Percentiles rank a stretch among this genome's conserved stretches.
Evolutionary conservation across 2,888 invertebrate species (phyloP).

Genomic region (Steinernema carpocapsae): DNA sequence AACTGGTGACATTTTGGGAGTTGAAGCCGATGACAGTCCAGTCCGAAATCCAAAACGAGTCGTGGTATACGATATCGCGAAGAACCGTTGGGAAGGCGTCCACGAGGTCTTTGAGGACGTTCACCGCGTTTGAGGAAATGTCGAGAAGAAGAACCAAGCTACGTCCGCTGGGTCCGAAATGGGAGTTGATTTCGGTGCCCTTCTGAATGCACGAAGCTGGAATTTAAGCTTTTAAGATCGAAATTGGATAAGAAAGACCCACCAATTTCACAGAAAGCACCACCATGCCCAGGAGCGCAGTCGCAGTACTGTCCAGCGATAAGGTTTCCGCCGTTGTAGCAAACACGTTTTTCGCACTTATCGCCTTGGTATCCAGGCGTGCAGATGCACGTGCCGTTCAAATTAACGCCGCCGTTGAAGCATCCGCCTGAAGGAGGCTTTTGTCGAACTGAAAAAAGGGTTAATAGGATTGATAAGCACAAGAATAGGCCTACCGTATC

Average conservation of each 20-base stretch:
- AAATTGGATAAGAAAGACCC: conserved; percentile 10
- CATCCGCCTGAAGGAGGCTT: conserved; percentile 52
- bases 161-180: conserved; percentile 27
- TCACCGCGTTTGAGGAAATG: conserved; percentile 32
- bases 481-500: conserved; percentile 35
- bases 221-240: conserved; percentile 2
- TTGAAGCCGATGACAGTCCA: conserved; percentile 36
- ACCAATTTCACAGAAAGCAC: conserved; percentile 52
- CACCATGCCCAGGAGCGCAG: conserved; percentile 55
- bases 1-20: conserved; percentile 40
- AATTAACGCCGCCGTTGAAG: conserved; percentile 58
- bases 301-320: conserved; percentile 43
- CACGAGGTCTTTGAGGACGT: conserved; percentile 10
- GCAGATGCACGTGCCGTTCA: conserved; percentile 59
- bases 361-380: conserved; percentile 53
- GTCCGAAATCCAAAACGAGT: conserved; percentile 33
- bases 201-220: conserved; percentile 50
- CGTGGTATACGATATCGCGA: conserved; percentile 35
- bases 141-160: conserved; percentile 37
- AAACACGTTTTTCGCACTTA: conserved; percentile 50
- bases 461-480: not conserved
- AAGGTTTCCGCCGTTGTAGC: conserved; percentile 58
- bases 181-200: conserved; percentile 70
- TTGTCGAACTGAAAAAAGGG: conserved; percentile 42
- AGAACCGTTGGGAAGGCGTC: conserved; percentile 7